Evolutionary conservation across 2,797 vertebrate species (phyloP).

Genomic region (Pseudotriccus pelzelni): DNA sequence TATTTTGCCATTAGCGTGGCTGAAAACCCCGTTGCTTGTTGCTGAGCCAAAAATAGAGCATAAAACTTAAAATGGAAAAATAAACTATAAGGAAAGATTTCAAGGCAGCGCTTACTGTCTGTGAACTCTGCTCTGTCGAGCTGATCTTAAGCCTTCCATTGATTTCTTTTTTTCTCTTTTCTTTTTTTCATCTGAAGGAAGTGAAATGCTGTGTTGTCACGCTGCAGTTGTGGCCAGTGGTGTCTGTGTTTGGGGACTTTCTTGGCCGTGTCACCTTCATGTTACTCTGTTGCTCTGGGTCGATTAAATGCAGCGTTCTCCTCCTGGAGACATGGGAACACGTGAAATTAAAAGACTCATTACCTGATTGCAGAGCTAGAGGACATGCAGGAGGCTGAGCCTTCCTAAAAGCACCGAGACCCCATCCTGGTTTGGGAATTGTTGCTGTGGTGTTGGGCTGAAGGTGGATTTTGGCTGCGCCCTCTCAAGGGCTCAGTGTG

Average conservation of each 20-base stretch:
- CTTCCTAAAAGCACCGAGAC: accelerated
- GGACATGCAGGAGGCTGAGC: accelerated
- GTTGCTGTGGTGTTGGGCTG: accelerated
- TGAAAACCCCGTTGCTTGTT: neutral
- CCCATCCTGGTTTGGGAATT: neutral
- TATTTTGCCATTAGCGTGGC: neutral
- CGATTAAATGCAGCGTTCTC: neutral
- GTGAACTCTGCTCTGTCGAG: neutral
- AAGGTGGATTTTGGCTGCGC: neutral
- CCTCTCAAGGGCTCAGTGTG: accelerated
- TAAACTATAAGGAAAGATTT: neutral
- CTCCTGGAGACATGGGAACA: neutral
- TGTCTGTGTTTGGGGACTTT: neutral
- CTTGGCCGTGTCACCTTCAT: neutral
- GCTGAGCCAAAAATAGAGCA: neutral
- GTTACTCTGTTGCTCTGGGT: neutral
- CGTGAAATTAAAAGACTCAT: neutral
- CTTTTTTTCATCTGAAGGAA: neutral
- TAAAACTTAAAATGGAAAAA: neutral
- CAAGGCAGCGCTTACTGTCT: neutral
- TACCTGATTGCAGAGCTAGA: neutral
- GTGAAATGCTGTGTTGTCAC: neutral
- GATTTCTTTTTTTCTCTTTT: neutral
- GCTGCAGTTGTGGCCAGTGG: neutral
- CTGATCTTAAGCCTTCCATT: neutral